phyloP scores from a whole-genome alignment of 2,113 vertebrate genomes.

The Mesocricetus auratus region DNA sequence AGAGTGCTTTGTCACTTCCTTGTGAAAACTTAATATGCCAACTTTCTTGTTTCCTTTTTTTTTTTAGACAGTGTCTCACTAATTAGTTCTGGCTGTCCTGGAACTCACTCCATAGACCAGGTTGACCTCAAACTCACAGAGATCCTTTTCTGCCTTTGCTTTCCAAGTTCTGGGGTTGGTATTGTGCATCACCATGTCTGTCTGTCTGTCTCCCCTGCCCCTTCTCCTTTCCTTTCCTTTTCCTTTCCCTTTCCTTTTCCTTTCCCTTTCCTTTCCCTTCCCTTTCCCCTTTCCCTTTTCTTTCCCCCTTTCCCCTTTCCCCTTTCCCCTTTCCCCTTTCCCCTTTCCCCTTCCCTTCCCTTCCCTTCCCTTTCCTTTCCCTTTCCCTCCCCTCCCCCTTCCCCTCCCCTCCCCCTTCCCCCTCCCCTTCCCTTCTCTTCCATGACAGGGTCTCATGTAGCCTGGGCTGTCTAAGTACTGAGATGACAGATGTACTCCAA shows the following conservation, averaged over 20 bases:
- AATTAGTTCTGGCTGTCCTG: too few relatives aligned
- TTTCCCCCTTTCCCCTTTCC: too few relatives aligned
- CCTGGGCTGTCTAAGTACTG: background rate
- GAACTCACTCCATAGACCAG: background rate
- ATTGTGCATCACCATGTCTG: background rate
- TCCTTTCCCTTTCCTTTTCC: background rate
- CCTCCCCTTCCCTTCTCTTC: too few relatives aligned
- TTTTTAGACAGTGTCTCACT: background rate
- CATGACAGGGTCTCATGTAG: background rate
- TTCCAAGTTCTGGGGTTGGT: background rate
- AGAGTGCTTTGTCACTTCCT: background rate
- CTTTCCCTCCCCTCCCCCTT: too few relatives aligned
- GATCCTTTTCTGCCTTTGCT: background rate
- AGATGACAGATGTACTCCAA: background rate
- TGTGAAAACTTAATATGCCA: background rate
- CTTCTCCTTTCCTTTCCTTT: background rate
- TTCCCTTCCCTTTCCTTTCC: background rate
- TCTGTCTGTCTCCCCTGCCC: background rate
- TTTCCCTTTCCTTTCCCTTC: background rate
- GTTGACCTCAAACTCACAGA: background rate
- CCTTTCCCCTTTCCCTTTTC: background rate
- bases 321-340: background rate
- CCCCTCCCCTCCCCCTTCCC: background rate
- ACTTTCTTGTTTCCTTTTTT: background rate
- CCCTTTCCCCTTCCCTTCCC: background rate